phyloP scores from a whole-genome alignment of 1,140 invertebrate genomes.

The Leptestheria dahalacensis region DNA sequence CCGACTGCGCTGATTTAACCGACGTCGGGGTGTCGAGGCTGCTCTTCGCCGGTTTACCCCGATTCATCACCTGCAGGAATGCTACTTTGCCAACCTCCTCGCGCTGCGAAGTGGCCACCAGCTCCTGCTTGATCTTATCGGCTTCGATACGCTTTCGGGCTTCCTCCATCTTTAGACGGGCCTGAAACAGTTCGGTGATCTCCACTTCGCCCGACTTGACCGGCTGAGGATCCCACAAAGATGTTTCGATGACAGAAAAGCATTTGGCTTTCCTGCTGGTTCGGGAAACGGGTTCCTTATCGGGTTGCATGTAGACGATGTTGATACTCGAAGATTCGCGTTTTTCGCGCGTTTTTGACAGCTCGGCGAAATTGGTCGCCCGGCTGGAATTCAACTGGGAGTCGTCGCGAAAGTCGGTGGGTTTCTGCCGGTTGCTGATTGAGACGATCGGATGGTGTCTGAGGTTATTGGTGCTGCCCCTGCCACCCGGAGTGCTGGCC shows the following conservation, averaged over 20 bases:
- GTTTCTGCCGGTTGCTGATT: background rate
- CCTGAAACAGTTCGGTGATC: slow-evolving; percentile 58
- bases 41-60: background rate
- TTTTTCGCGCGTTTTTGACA: slow-evolving; percentile 31
- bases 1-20: no score
- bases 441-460: background rate
- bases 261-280: background rate
- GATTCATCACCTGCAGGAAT: slow-evolving; percentile 48
- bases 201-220: background rate
- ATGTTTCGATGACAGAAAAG: background rate
- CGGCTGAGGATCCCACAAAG: slow-evolving; percentile 3
- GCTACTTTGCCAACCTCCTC: slow-evolving; percentile 83
- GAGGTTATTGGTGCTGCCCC: background rate
- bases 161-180: slow-evolving; percentile 85
- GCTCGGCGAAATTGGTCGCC: slow-evolving; percentile 51
- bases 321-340: slow-evolving; percentile 34
- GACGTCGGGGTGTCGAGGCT: background rate
- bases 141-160: slow-evolving; percentile 78
- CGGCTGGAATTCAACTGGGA: slow-evolving; percentile 28
- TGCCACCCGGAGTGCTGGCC: background rate
- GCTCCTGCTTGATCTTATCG: slow-evolving; percentile 73
- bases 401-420: slow-evolving; percentile 7
- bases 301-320: slow-evolving; percentile 44
- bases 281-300: slow-evolving; percentile 27
- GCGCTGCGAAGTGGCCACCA: slow-evolving; percentile 68